Base-by-base conservation (phyloP, 2,113 vertebrate genomes). In the Percina caprodes region DNA sequence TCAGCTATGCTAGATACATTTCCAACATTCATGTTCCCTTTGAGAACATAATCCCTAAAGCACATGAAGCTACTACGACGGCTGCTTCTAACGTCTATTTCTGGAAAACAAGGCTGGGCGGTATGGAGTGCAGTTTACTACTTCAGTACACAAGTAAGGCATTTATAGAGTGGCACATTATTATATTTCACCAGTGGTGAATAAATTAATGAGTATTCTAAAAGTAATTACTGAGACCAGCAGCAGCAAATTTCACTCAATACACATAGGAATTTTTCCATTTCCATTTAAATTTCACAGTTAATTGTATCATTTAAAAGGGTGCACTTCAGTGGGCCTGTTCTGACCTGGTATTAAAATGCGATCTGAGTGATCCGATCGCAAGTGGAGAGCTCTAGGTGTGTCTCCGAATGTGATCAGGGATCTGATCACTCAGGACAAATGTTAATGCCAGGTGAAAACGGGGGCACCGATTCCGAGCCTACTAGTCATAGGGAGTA, bases 1-100 rank as follows among this genome's bases (percentile, higher is more conserved):
- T 81, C 63, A 79, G 54, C 55, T 2, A 19, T 11, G 12, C 51
- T 74, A 65, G 62, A 77, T 62, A 59, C 65, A 55, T 83, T 72
- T 66, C 56, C 16, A 76, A 66, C 65, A 69, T 74, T 79, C 51
- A 69, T 82, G 77, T 79, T 85, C 39, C 66, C 59, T 74, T 24
- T 59, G 79, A 80, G 54, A 77, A 45, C 30, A 62, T 78, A 85
- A 79, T 86, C 70, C 65, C 24, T 54, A n/a, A 71, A 74, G 68
- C 74, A 74, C 60, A 77, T 24, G 26, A 3, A 2, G 23, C 33
- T 19, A 60, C 30, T 66, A 67, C 62, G 26, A 61, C 39, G 51
- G 56, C 65, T 33, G 33, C 76, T 73, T 46, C 52, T 77, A 67
- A 73, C 21, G 23, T 71, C 7, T 63, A 46, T 42, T 74, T 65